Base-by-base conservation (phyloP, 2,888 invertebrate genomes). In the Odontothrips loti region DNA sequence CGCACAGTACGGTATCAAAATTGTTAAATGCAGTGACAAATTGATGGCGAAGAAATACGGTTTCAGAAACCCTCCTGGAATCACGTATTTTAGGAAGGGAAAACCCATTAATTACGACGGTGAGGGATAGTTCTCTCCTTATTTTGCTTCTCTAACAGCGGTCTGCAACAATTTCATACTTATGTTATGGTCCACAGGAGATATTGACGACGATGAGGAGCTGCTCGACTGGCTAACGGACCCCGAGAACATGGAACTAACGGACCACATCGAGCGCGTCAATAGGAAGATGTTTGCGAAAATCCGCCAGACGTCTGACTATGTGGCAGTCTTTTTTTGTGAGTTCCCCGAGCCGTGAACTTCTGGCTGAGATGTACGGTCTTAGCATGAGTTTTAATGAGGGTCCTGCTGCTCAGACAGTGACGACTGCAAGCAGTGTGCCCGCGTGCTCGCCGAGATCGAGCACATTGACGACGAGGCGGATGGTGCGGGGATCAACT, bases 391-490 rank as follows among this genome's bases (percentile, higher is more conserved):
- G n/a, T n/a, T n/a, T n/a, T n/a, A n/a, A n/a, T n/a, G n/a, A n/a
- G n/a, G n/a, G 47, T 27, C 48, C 81, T 82, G 48, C 80, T 58
- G 80, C 83, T 88, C 90, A 96, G 96, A 96, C 90, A 96, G 96
- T 90, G 95, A 95, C 90, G 96, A 96, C 89, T 96, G 96, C 90
- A 96, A 96, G 88, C 96, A 96, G 88, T 97, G 96, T 87, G 94
- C 95, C 84, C 91, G 94, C 86, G 96, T 96, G 47, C 89, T 96
- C 84, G 90, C 92, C 63, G 96, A 96, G 87, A 94, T 96, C 84
- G 96, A 96, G 86, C 96, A 96, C 87, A 97, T 97, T 84, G 97
- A 97, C 85, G 97, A 97, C 86, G 97, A 97, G 84, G 96, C 96
- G 0, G 96, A 96, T 86, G 91, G 92, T 27, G 95, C 94, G 6